Evolutionary conservation across 2,797 vertebrate species (phyloP).

Genomic region (Melanogrammus aeglefinus): DNA sequence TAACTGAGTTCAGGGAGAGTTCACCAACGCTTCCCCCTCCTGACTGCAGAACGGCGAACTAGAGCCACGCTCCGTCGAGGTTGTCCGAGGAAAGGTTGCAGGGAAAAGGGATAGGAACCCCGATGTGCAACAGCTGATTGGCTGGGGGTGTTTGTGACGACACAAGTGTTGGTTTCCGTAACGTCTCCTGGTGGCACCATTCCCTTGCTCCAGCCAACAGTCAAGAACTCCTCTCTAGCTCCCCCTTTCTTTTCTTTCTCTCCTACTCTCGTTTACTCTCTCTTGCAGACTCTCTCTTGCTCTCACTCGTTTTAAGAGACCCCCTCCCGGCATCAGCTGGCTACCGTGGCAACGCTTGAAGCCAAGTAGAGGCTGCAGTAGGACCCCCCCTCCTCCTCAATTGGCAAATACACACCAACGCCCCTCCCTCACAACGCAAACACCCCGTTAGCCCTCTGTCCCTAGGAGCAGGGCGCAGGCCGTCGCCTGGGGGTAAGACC

Average conservation of each 20-base stretch:
- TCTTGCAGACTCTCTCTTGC: slow-evolving; percentile 4
- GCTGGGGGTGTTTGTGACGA: no score
- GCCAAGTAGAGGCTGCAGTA: background rate
- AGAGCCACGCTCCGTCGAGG: background rate
- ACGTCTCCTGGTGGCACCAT: no score
- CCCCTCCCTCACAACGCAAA: background rate
- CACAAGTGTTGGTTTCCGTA: no score
- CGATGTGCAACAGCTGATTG: no score
- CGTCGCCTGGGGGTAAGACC: no score
- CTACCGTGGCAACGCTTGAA: background rate
- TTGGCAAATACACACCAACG: background rate
- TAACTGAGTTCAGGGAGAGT: slow-evolving; percentile 30
- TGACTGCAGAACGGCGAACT: background rate
- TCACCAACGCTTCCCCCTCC: background rate
- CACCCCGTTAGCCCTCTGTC: background rate
- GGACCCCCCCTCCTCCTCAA: background rate
- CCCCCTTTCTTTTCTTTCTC: no score
- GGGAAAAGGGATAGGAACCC: background rate
- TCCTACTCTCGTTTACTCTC: no score
- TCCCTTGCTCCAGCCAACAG: no score
- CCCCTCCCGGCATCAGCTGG: background rate
- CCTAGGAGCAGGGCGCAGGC: no score
- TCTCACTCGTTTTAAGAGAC: slow-evolving; percentile 25
- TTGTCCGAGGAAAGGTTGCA: background rate
- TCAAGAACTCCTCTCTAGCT: no score